These are phyloP conservation scores for Polia nebulosa DNA, from an alignment of 2,888 invertebrate genomes.

Conservation along the genomic window DNA sequence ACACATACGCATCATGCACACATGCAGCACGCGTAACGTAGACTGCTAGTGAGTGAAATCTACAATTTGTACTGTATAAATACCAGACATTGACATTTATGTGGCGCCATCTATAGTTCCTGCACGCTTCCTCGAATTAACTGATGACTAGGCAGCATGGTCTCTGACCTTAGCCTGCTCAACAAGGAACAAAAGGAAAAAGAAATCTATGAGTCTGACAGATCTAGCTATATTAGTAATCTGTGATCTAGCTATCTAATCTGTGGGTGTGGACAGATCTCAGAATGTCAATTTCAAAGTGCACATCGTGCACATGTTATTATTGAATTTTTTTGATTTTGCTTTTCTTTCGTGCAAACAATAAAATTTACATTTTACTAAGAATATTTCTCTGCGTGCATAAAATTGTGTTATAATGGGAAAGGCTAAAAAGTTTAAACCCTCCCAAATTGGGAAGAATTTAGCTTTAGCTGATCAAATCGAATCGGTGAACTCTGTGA, in stretches of 20 bases:
- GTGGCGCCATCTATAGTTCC: no score
- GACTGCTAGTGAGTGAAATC: no score
- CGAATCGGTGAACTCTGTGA: slow-evolving; percentile 92
- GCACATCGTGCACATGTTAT: slow-evolving; percentile 36
- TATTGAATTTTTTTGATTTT: not conserved
- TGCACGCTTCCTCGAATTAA: no score
- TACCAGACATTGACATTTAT: no score
- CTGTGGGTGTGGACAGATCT: not conserved
- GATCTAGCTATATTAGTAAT: not conserved
- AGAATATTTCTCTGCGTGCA: not conserved
- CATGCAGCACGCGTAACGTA: no score
- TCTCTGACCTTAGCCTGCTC: no score
- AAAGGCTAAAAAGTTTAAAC: slow-evolving; percentile 93
- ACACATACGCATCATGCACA: no score
- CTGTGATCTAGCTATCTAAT: not conserved
- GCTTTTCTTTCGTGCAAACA: not conserved
- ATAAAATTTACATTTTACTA: not conserved
- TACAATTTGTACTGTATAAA: no score
- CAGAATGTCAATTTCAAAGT: slow-evolving; percentile 13
- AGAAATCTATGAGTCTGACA: no score
- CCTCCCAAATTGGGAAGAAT: slow-evolving; percentile 90
- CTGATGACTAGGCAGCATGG: no score
- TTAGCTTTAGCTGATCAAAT: slow-evolving; percentile 94
- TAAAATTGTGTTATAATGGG: slow-evolving; percentile 91
- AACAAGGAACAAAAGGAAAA: no score